Percentiles rank a stretch among this genome's conserved stretches.
These are phyloP conservation scores for Jordanella pulchra DNA, from an alignment of 2,797 vertebrate genomes.

Conservation along the genomic window DNA sequence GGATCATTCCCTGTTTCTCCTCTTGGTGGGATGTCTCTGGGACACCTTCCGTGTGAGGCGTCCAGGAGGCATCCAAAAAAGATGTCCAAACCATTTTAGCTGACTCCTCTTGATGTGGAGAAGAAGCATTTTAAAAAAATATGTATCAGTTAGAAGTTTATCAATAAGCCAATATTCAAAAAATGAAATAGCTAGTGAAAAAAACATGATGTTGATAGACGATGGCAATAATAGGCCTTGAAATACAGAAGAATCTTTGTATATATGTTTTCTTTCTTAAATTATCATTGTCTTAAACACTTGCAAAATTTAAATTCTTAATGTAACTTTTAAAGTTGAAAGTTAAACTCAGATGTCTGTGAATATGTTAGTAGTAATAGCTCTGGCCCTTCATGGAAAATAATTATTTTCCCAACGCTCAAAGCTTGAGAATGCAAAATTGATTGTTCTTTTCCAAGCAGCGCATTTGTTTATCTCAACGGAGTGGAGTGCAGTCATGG, in stretches of 20 bases:
- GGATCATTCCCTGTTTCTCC: too few species aligned
- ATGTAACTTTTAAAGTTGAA: neutral
- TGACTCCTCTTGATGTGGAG: too few species aligned
- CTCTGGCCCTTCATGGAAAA: constrained; percentile 49
- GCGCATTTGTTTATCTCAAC: constrained; percentile 81
- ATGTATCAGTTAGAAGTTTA: too few species aligned
- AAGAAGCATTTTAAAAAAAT: too few species aligned
- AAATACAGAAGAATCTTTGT: neutral
- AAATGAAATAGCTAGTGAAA: too few species aligned
- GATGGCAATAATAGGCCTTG: neutral
- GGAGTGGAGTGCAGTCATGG: constrained; percentile 68
- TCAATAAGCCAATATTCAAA: too few species aligned
- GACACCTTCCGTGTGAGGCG: too few species aligned
- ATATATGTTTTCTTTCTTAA: neutral
- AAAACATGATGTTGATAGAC: too few species aligned
- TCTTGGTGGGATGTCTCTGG: too few species aligned
- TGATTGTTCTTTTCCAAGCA: constrained; percentile 70
- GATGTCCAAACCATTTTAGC: too few species aligned
- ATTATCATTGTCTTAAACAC: neutral
- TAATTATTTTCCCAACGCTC: constrained; percentile 68
- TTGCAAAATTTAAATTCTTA: neutral
- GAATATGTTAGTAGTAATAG: constrained; percentile 15
- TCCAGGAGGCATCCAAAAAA: too few species aligned
- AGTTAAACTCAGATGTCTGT: neutral
- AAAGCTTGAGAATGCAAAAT: constrained; percentile 53